These are phyloP conservation scores for Rhodeus uyekii DNA, from an alignment of 2,797 vertebrate species.

Conservation along the genomic window DNA sequence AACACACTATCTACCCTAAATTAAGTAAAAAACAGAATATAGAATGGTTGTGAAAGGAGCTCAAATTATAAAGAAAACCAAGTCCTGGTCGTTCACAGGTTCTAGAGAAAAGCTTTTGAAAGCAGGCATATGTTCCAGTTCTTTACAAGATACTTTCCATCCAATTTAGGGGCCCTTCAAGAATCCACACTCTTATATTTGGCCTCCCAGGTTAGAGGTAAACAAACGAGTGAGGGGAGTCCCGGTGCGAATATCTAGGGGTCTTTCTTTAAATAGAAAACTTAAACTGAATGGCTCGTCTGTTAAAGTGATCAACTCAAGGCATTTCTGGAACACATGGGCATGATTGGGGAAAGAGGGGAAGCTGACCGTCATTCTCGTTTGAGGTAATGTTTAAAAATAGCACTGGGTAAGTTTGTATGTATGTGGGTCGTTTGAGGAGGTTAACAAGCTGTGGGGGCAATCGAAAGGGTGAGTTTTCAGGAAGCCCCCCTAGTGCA, in stretches of 20 bases:
- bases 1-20: slow-evolving; percentile 9
- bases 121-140: slow-evolving; percentile 44
- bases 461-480: slow-evolving; percentile 48
- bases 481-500: slow-evolving; percentile 38
- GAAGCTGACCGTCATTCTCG: slow-evolving; percentile 45
- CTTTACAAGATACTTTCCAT: slow-evolving; percentile 60
- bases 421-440: slow-evolving; percentile 58
- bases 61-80: slow-evolving; percentile 31
- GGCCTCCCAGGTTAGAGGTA: slow-evolving; percentile 42
- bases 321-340: slow-evolving; percentile 59
- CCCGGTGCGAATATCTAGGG: slow-evolving; percentile 47
- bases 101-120: slow-evolving; percentile 42
- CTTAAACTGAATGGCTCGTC: slow-evolving; percentile 51
- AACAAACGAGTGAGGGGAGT: slow-evolving; percentile 55
- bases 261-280: slow-evolving; percentile 62
- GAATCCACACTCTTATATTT: slow-evolving; percentile 50
- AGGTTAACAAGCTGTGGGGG: slow-evolving; percentile 58
- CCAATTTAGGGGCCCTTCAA: slow-evolving; percentile 52
- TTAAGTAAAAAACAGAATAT: slow-evolving; percentile 26
- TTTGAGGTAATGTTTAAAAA: slow-evolving; percentile 63
- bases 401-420: slow-evolving; percentile 57
- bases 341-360: slow-evolving; percentile 16
- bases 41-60: slow-evolving; percentile 44
- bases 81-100: slow-evolving; percentile 35
- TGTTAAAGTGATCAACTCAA: slow-evolving; percentile 56